Base-by-base conservation (phyloP, 2,113 vertebrate genomes). In the Crocuta crocuta region DNA sequence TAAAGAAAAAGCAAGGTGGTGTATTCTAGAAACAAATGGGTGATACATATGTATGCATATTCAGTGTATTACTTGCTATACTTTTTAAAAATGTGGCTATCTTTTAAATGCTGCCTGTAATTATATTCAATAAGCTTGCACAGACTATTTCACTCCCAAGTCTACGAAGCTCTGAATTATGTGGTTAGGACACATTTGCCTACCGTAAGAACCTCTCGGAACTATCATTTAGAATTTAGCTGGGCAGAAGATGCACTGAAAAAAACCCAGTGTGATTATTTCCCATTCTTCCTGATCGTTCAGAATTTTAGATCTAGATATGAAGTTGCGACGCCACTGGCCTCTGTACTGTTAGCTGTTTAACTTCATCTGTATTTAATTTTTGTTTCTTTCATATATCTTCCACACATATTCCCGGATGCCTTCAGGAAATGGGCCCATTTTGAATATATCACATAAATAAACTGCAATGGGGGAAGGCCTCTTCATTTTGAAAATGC, bases 371-470 rank as follows among this genome's bases (percentile, higher is more conserved):
- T 92, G 92, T 66, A 90, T 95, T 96, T 97, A 95, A 98, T 92
- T 97, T 97, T 79, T 90, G 83, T 76, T 89, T 85, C 94, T 94
- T 94, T 93, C 83, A 63, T 94, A 97, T 96, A 96, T 97, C 95
- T 96, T 95, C 92, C 35, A 19, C 74, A 87, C 65, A 39, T 79
- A 97, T 91, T 87, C 88, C 86, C 96, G 84, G 89, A 80, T 95
- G 78, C 88, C 94, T 95, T 93, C 10, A 91, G 94, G 96, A 97
- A 97, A 97, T 17, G 88, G 83, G 63, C 55, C 87, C 90, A 55
- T 89, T 96, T 84, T 96, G 96, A 98, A 96, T 97, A 95, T 21
- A 95, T 97, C 94, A 96, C 92, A 96, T 96, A 97, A 97, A 97
- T 95, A 97, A 80, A 71, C 45, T 74, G 71, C 55, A 89, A 10